Evolutionary conservation across 1,140 invertebrate species (phyloP), one percentile per base, ranked within the genome.

Genomic region (Teleopsis dalmanni): DNA sequence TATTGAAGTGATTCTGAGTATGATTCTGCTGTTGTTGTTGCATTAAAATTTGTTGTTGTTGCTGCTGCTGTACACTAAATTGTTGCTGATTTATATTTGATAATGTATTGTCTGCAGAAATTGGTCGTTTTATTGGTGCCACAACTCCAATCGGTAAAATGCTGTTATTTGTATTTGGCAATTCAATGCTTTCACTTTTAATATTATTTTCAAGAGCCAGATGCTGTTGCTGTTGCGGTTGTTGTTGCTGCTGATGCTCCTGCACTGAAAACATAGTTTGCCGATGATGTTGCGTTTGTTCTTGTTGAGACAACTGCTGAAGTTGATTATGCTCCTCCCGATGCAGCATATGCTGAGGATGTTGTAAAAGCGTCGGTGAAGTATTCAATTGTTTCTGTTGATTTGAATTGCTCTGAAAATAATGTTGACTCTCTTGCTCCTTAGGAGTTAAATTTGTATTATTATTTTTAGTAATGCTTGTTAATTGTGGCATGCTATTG

Each of bases 1-100:
- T 56, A 40, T 57, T 65, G 42, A 53, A 60, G 51, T 56, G 59
- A 41, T 65, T 62, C 29, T 53, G 61, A 3, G 33, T 27, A 22
- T 34, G 50, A 26, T 40, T 27, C 33, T 36, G 40, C 21, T 51
- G 49, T 14, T 50, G 48, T 33, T 50, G 48, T 13, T 50, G 49
- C 35, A 36, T 35, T 13, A 47, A 14, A 35, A 36, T 33, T 19
- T 41, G 40, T 27, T 48, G 47, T 21, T 44, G 37, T 3, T 43
- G 41, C 19, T 11, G 45, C 19, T 46, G 43, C 4, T 22, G 35
- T 27, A 14, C 36, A 16, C 40, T 26, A 46, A 46, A 45, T 19
- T 46, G 49, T 23, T 23, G 22, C 21, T 51, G 49, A 18, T 46
- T 46, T 14, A 29, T 14, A 29, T 31, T 43, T 13, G 21, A 25